phyloP scores from a whole-genome alignment of 2,888 invertebrate species.

The Ischnus inquisitorius region DNA sequence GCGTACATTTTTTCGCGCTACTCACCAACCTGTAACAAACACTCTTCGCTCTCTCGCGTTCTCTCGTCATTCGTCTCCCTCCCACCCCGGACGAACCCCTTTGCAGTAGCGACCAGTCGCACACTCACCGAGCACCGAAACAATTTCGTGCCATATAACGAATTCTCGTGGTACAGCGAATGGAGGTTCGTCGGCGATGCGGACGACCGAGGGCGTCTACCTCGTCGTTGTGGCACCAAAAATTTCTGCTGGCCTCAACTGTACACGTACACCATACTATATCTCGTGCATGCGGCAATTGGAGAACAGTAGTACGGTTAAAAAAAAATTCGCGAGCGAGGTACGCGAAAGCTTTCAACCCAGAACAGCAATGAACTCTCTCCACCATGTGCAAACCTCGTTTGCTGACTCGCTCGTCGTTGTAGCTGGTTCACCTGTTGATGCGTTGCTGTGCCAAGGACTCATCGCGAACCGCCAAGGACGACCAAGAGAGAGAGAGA shows the following conservation, averaged over 20 bases:
- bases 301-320: background rate
- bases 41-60: background rate
- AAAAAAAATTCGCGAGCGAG: constrained; percentile 34
- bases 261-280: too few species aligned
- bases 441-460: constrained; percentile 72
- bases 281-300: background rate
- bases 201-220: constrained; percentile 41
- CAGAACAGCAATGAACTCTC: background rate
- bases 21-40: constrained; percentile 3
- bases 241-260: background rate
- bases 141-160: background rate
- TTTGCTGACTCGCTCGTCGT: constrained; percentile 44
- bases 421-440: constrained; percentile 78
- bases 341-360: background rate
- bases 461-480: constrained; percentile 60
- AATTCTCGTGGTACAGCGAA: constrained; percentile 8
- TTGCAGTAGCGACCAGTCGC: background rate
- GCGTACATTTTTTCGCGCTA: background rate
- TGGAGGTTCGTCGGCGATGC: constrained; percentile 21
- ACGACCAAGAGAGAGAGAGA: constrained; percentile 39
- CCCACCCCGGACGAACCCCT: background rate
- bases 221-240: background rate
- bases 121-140: background rate
- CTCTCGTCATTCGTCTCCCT: background rate
- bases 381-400: background rate